Evolutionary conservation across 2,888 invertebrate species (phyloP).

Genomic region (Leistus spinibarbis): DNA sequence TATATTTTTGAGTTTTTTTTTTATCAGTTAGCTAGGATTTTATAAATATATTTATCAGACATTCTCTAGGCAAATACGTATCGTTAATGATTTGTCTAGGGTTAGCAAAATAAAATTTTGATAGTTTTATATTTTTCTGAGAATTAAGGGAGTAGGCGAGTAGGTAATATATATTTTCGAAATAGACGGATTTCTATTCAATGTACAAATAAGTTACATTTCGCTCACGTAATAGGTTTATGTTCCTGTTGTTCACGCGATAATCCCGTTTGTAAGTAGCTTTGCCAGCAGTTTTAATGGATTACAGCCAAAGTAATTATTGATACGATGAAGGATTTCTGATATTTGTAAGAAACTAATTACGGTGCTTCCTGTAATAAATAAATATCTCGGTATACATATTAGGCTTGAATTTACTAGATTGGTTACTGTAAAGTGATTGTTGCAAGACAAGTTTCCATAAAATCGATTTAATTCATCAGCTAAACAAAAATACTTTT

Average conservation of each 20-base stretch:
- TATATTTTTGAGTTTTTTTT: too few species aligned
- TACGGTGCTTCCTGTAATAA: conserved; percentile 4
- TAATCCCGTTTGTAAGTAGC: not conserved
- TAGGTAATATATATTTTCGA: too few species aligned
- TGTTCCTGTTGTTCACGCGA: not conserved
- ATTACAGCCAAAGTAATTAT: conserved; percentile 21
- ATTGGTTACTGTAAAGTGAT: not conserved
- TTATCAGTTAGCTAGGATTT: too few species aligned
- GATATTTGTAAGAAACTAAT: conserved; percentile 9
- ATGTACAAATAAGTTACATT: not conserved
- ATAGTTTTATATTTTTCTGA: too few species aligned
- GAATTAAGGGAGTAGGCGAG: too few species aligned
- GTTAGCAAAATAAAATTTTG: too few species aligned
- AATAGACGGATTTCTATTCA: not conserved
- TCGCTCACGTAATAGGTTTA: not conserved
- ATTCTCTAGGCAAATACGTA: too few species aligned
- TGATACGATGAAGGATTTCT: conserved; percentile 17
- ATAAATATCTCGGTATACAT: not conserved
- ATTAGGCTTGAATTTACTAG: not conserved
- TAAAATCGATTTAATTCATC: not conserved
- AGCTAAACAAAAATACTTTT: too few species aligned
- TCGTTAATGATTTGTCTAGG: too few species aligned
- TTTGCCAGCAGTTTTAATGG: not conserved
- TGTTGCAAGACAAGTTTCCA: not conserved
- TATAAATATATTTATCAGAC: too few species aligned